phyloP scores from a whole-genome alignment of 2,113 vertebrate genomes.

The Sceloporus tristichus region DNA sequence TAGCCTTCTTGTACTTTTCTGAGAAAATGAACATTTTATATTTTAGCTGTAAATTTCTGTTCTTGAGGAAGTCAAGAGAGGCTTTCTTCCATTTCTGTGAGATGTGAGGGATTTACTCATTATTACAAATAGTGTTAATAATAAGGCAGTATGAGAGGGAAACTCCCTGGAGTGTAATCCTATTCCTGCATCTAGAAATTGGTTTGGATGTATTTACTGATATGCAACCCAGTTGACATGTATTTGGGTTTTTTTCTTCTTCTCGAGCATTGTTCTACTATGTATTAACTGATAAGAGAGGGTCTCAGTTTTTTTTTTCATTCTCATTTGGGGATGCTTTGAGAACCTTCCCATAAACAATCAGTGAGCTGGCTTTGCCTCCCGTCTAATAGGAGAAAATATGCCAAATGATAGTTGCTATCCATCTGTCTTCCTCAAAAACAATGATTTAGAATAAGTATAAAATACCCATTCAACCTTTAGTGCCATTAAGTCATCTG shows the following conservation, averaged over 20 bases:
- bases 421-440: neutral
- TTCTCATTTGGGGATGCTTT: neutral
- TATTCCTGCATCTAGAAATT: neutral
- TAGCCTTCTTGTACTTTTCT: neutral
- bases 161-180: neutral
- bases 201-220: neutral
- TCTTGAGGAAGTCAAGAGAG: neutral
- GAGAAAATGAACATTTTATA: neutral
- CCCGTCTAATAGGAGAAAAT: neutral
- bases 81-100: neutral
- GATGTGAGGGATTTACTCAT: neutral
- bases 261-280: neutral
- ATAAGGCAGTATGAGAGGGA: neutral
- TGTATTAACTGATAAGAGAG: neutral
- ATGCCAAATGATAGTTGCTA: neutral
- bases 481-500: neutral
- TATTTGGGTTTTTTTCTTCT: neutral
- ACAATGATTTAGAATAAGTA: neutral
- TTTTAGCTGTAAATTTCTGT: neutral
- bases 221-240: neutral
- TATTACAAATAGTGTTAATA: too few species aligned
- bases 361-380: neutral
- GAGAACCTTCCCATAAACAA: neutral
- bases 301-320: neutral
- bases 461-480: neutral